Percentiles rank a stretch among this genome's conserved stretches.
Conservation (phyloP, 2,113 vertebrate genomes). For the Athene cunicularia region DNA sequence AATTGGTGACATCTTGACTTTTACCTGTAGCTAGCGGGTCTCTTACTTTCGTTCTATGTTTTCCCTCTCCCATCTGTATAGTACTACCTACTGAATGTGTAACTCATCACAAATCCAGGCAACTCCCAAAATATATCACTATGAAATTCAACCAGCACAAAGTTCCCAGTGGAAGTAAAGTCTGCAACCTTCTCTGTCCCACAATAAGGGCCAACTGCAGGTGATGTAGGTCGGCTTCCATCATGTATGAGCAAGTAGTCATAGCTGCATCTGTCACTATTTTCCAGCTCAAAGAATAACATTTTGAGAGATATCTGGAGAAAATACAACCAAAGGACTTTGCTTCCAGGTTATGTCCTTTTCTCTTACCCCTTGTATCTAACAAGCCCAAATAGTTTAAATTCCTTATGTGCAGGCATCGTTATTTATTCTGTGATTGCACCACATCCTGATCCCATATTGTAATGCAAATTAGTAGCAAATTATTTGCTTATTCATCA, state of each 20-base stretch:
- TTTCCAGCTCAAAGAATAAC: constrained; percentile 66
- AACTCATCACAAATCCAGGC: constrained; percentile 49
- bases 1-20: neutral
- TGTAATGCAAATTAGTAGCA: neutral
- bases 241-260: constrained; percentile 67
- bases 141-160: constrained; percentile 67
- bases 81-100: constrained; percentile 44
- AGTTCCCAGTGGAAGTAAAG: constrained; percentile 59
- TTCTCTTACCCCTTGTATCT: neutral
- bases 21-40: neutral
- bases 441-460: neutral
- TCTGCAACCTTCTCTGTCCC: constrained; percentile 28
- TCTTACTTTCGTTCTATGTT: neutral
- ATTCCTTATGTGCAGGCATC: neutral
- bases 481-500: neutral
- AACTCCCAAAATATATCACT: constrained; percentile 57
- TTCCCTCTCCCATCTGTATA: neutral
- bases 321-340: constrained; percentile 28
- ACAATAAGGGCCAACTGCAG: constrained; percentile 62
- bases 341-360: neutral
- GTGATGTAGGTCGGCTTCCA: constrained; percentile 46
- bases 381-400: neutral
- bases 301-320: constrained; percentile 55
- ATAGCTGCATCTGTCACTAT: constrained; percentile 29
- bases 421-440: neutral